Evolutionary conservation across 2,113 vertebrate species (phyloP), one percentile per base, ranked within the genome.

Genomic region (Dunckerocampus dactyliophorus): DNA sequence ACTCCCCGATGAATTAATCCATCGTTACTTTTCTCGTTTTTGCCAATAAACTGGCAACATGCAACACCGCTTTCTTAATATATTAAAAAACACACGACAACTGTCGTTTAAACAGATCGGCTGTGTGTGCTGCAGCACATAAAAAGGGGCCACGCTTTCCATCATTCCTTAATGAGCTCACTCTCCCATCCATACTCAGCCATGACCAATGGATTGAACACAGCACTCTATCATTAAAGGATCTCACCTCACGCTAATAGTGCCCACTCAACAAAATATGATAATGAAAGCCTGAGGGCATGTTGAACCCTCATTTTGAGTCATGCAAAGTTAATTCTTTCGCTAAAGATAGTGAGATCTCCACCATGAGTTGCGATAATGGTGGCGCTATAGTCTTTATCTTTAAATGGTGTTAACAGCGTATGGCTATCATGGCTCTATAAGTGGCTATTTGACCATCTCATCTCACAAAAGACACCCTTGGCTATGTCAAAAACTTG

Each of bases 181-280:
- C 65, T 43, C 61, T 62, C 71, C 60, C 58, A 62, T 62, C 55
- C 66, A 50, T 71, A 74, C 67, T 76, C 62, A 74, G 16, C 62
- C 47, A 62, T 48, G 69, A 77, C 67, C 63, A 74, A 81, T 75
- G 68, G 54, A 72, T 83, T 81, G 59, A 78, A 39, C 71, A 71
- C 65, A 77, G 63, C 61, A 49, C 58, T 60, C 67, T 59, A 75
- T 75, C 71, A 28, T 71, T 78, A 79, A 84, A 75, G 71, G 67
- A 54, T 56, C 69, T 74, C 72, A 81, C 80, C 63, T 73, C 47
- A 21, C 54, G 63, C 67, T 77, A 77, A 79, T 75, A 73, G 68
- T 58, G 22, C 69, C 57, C 61, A 77, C 67, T 49, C 46, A 58
- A 50, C 51, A 51, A 67, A 56, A 76, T 65, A 74, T 64, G 22